Conservation (phyloP, 2,113 vertebrate genomes). For the Dipodomys ordii region DNA sequence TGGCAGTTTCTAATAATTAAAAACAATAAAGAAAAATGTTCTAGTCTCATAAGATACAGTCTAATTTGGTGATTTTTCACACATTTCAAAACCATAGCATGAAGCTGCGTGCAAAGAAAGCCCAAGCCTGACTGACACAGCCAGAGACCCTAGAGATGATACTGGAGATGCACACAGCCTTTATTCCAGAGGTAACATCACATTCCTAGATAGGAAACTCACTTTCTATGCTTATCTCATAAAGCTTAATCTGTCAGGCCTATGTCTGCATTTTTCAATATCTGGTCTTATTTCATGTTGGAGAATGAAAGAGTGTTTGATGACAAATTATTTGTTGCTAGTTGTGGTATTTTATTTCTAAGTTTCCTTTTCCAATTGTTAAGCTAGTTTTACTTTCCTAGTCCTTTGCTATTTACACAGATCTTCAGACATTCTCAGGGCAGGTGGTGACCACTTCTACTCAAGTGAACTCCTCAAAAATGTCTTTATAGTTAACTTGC, state of each 20-base stretch:
- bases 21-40: constrained; percentile 61
- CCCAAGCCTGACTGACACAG: constrained; percentile 55
- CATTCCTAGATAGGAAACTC: constrained; percentile 36
- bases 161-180: constrained; percentile 34
- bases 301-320: constrained; percentile 31
- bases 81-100: constrained; percentile 74
- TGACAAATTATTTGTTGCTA: constrained; percentile 47
- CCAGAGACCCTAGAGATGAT: constrained; percentile 40
- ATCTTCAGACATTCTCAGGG: constrained; percentile 55
- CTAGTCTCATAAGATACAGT: constrained; percentile 53
- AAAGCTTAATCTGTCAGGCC: constrained; percentile 30
- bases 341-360: not conserved
- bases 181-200: not conserved
- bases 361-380: constrained; percentile 51
- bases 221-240: not conserved
- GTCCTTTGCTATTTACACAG: constrained; percentile 61
- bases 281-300: not conserved
- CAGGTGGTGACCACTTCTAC: constrained; percentile 13
- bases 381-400: not conserved
- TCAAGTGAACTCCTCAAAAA: constrained; percentile 26
- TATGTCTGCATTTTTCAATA: not conserved
- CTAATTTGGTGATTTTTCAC: constrained; percentile 72
- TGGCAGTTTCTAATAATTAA: constrained; percentile 76
- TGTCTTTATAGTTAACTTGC: not conserved
- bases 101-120: constrained; percentile 61